Evolutionary conservation across 2,113 vertebrate genomes (phyloP), one percentile per base, ranked within the genome.

Genomic region (Acinonyx jubatus): DNA sequence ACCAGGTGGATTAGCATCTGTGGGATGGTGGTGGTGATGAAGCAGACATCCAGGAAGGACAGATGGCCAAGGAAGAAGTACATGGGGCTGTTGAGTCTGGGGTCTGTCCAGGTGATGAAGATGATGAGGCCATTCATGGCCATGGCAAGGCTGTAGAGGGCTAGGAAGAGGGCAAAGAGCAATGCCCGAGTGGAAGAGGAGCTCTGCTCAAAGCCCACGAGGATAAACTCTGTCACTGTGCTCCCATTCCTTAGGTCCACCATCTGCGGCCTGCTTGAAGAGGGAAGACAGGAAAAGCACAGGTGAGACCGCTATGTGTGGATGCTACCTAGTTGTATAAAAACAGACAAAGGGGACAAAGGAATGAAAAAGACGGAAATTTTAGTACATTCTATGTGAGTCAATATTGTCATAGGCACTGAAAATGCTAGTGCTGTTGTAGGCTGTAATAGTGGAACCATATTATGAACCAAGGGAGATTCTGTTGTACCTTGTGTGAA

Each of bases 41-140:
- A 97, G 23, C 97, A 98, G 88, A 96, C 16, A 45, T 94, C 81
- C 50, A 97, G 86, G 71, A 97, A 96, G 57, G 93, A 95, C 25
- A 94, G 83, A 23, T 96, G 96, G 50, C 97, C 86, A 25, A 97
- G 97, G 82, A 98, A 98, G 83, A 97, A 96, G 61, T 96, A 96
- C 93, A 94, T 95, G 78, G 90, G 90, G 83, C 93, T 97, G 82
- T 21, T 89, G 83, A 96, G 82, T 14, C n/a, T 97, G 61, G 92
- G 78, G 71, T 96, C 95, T 95, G 92, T 96, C 86, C 96, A 89
- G 16, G 96, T 94, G 82, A 96, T 95, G 94, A 97, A 89, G 90
- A 97, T 90, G 61, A 97, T 95, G 87, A 98, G 86, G 79, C 86
- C 92, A 31, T 97, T 97, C 92, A 96, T 92, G 85, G 92, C 92